Evolutionary conservation across 2,113 vertebrate species (phyloP), one percentile per base, ranked within the genome.

Genomic region (Pogona vitticeps): DNA sequence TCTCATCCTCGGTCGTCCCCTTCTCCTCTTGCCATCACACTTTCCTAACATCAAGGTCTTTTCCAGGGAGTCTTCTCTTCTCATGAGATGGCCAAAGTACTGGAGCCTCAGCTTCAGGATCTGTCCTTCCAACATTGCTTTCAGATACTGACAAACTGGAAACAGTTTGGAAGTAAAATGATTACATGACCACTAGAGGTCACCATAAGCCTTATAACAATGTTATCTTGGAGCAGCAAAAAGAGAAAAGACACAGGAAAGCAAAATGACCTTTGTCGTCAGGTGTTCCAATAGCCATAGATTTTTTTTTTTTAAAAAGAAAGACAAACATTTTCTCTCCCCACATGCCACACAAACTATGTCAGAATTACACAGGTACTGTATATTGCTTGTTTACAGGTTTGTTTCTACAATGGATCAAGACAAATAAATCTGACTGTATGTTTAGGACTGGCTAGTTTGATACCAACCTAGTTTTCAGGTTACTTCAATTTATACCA

Each of bases 101-200:
- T n/a, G n/a, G n/a, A n/a, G n/a, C n/a, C n/a, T n/a, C n/a, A n/a
- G n/a, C n/a, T n/a, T n/a, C n/a, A n/a, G n/a, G n/a, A n/a, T n/a
- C n/a, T n/a, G n/a, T n/a, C n/a, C n/a, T n/a, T n/a, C n/a, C n/a
- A n/a, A n/a, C n/a, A n/a, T n/a, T n/a, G n/a, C n/a, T n/a, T n/a
- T 59, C 67, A 56, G 3, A 65, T 71, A 58, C 20, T 28, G 21
- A 28, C 10, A 78, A 59, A 26, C 72, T 7, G 28, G 75, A 56
- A 40, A 46, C 36, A n/a, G 52, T 21, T 36, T 40, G 28, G 36
- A 28, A 67, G 28, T 31, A n/a, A 70, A 17, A 28, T 52, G n/a
- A 23, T 38, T 77, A 52, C 7, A 40, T 86, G 86, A 88, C 93
- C 95, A 88, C 93, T 93, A 95, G 95, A 92, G 95, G 94, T 89